Conservation (phyloP, 1,140 invertebrate species). For the Eurosta solidaginis region DNA sequence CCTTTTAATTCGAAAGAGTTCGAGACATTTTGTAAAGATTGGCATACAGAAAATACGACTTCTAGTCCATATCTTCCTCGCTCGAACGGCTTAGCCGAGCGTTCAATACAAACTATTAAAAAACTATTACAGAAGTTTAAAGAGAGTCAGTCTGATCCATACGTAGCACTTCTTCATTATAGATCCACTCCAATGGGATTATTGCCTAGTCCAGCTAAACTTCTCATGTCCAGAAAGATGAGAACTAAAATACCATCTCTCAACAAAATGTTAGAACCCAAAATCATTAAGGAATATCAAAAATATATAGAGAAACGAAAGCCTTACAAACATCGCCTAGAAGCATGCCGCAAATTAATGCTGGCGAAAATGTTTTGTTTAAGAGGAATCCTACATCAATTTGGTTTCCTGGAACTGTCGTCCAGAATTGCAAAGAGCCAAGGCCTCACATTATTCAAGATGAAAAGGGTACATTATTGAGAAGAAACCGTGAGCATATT, state of each 20-base stretch:
- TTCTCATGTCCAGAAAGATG: not conserved
- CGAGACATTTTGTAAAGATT: constrained; percentile 37
- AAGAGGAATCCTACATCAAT: no score
- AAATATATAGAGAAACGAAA: not conserved
- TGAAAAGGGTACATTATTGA: no score
- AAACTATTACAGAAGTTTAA: no score
- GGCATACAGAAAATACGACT: constrained; percentile 35
- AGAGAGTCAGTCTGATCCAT: constrained; percentile 15
- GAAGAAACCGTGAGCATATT: no score
- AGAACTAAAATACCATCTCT: not conserved
- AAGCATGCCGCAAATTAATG: no score
- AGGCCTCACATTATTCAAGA: no score
- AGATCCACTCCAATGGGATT: not conserved
- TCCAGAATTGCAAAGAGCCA: no score
- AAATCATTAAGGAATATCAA: not conserved
- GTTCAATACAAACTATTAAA: constrained; percentile 34
- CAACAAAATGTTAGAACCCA: not conserved
- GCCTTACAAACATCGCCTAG: no score
- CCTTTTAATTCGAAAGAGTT: constrained; percentile 39
- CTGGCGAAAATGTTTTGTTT: no score
- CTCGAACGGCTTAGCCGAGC: constrained; percentile 39
- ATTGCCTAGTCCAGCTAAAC: not conserved
- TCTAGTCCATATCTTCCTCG: constrained; percentile 37
- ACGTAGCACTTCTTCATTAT: constrained; percentile 1
- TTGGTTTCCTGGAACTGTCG: no score